phyloP scores from a whole-genome alignment of 2,113 vertebrate genomes.

The Holacanthus passer region DNA sequence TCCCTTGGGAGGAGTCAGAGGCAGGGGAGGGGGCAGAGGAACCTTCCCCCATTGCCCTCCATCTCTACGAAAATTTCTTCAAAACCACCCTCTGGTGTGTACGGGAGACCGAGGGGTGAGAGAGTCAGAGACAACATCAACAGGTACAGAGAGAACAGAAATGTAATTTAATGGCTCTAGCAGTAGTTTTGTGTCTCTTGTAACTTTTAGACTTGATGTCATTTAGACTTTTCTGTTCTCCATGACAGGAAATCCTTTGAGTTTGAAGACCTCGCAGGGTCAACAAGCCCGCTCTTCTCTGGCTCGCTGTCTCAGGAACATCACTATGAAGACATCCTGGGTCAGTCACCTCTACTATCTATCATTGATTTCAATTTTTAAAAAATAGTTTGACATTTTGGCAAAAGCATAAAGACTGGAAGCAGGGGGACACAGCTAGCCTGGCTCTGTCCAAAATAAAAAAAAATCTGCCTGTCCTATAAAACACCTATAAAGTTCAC shows the following conservation, averaged over 20 bases:
- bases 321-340: constrained; percentile 92
- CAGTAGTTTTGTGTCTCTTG: too few relatives aligned
- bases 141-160: constrained; percentile 81
- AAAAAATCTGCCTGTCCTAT: neutral
- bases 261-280: constrained; percentile 88
- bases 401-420: too few relatives aligned
- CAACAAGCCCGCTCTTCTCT: constrained; percentile 82
- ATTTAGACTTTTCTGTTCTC: neutral
- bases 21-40: constrained; percentile 81
- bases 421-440: too few relatives aligned
- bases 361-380: neutral
- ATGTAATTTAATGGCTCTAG: too few relatives aligned
- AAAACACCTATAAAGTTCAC: neutral
- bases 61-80: constrained; percentile 83
- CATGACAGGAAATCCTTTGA: constrained; percentile 88
- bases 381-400: neutral
- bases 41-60: constrained; percentile 89
- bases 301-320: constrained; percentile 90
- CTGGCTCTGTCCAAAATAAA: neutral
- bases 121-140: constrained; percentile 84
- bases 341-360: constrained; percentile 47
- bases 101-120: constrained; percentile 83
- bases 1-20: constrained; percentile 40
- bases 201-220: neutral
- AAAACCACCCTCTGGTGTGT: constrained; percentile 86